Evolutionary conservation across 92 coral and sea anemone genomes (phyloP).

Genomic region (Bergia sp.): DNA sequence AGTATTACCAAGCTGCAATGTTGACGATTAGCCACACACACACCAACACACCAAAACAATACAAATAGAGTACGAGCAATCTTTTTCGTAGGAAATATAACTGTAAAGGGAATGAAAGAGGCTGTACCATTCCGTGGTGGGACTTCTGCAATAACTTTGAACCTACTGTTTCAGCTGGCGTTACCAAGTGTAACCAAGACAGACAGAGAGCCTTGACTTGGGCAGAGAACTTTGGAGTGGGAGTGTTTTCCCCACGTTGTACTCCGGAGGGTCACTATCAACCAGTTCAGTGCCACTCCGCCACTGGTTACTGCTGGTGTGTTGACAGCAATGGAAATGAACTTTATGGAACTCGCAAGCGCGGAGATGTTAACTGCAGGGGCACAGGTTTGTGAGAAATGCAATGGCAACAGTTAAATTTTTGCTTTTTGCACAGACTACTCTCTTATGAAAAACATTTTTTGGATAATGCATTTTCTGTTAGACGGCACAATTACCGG

Average conservation of each 20-base stretch:
- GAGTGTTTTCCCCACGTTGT: constrained; percentile 77
- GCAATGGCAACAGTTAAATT: not conserved
- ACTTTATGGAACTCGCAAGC: constrained; percentile 83
- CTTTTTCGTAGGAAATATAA: too few relatives aligned
- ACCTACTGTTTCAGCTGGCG: constrained; percentile 51
- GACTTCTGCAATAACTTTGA: not conserved
- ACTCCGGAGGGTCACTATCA: constrained; percentile 64
- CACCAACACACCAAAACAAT: too few relatives aligned
- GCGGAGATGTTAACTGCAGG: constrained; percentile 67
- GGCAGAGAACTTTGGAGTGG: constrained; percentile 75
- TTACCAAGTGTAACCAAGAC: constrained; percentile 67
- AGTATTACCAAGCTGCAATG: too few relatives aligned
- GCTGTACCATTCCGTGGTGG: not conserved
- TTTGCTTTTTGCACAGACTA: not conserved
- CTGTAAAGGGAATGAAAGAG: too few relatives aligned
- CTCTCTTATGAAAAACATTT: not conserved
- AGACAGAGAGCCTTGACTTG: constrained; percentile 75
- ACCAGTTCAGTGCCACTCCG: constrained; percentile 78
- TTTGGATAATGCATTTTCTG: not conserved
- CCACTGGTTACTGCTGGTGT: constrained; percentile 94
- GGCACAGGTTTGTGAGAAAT: constrained; percentile 56
- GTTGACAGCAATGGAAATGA: constrained; percentile 82
- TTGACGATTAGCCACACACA: too few relatives aligned
- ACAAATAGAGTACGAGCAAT: too few relatives aligned
- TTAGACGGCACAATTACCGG: not conserved